A percentile compares a stretch with the other conserved stretches of the same genome.
Conservation (phyloP, 2,888 invertebrate genomes). For the Magallana nippona region DNA sequence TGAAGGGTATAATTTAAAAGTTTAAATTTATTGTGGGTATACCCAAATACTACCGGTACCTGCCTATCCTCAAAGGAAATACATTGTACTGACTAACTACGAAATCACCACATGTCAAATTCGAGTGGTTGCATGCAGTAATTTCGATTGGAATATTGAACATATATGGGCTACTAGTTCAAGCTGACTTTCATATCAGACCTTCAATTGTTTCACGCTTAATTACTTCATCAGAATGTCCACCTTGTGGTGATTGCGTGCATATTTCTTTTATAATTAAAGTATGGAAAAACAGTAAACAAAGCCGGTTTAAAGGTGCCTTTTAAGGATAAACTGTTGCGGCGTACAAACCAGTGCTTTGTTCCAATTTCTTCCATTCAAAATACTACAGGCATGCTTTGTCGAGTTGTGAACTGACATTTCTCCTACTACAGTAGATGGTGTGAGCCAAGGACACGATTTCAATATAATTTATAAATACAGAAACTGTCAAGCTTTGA, state of each 20-base stretch:
- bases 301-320: conserved; percentile 15
- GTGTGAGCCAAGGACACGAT: conserved; percentile 20
- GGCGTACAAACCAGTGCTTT: conserved; percentile 20
- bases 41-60: background rate
- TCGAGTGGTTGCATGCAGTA: conserved; percentile 22
- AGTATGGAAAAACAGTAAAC: conserved; percentile 22
- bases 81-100: background rate
- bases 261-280: conserved; percentile 18
- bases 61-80: background rate
- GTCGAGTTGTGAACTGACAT: conserved; percentile 18
- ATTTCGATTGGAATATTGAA: conserved; percentile 18
- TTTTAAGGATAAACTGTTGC: conserved; percentile 25
- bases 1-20: background rate
- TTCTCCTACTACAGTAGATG: background rate
- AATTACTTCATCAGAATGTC: conserved; percentile 24
- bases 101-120: conserved; percentile 5
- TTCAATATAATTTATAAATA: background rate
- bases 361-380: conserved; percentile 33
- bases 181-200: conserved; percentile 12
- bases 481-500: too few relatives aligned
- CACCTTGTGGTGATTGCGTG: conserved; percentile 22
- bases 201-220: conserved; percentile 19
- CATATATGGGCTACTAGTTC: background rate
- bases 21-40: background rate
- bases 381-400: conserved; percentile 25